Evolutionary conservation across 2,888 invertebrate genomes (phyloP).

Genomic region (Morpho deidamia): DNA sequence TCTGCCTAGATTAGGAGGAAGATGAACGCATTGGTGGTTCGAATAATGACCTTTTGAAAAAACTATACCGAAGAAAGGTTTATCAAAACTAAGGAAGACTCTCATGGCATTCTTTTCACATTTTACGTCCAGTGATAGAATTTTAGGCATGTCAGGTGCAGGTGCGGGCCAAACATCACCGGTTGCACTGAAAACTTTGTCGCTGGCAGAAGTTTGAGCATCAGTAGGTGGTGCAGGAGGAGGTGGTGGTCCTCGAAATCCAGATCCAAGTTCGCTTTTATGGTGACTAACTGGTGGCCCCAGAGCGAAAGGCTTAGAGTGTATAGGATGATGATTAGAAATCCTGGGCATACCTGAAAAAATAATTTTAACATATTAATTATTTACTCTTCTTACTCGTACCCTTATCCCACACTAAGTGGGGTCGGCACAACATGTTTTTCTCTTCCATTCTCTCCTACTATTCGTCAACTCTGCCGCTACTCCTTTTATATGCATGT

Average conservation of each 20-base stretch:
- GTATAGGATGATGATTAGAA: slow-evolving; percentile 72
- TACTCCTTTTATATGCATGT: too few species aligned
- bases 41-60: slow-evolving; percentile 97
- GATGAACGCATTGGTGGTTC: slow-evolving; percentile 93
- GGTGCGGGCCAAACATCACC: slow-evolving; percentile 92
- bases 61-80: slow-evolving; percentile 96
- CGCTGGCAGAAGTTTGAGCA: slow-evolving; percentile 76
- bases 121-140: slow-evolving; percentile 93
- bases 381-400: too few species aligned
- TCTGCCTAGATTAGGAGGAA: slow-evolving; percentile 92
- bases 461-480: too few species aligned
- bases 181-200: slow-evolving; percentile 78
- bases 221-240: slow-evolving; percentile 68
- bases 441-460: too few species aligned
- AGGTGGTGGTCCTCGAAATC: slow-evolving; percentile 86
- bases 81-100: slow-evolving; percentile 95
- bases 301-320: slow-evolving; percentile 66
- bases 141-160: slow-evolving; percentile 94
- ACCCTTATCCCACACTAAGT: too few species aligned
- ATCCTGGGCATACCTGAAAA: slow-evolving; percentile 69
- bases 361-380: neutral
- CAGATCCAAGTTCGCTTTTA: slow-evolving; percentile 70
- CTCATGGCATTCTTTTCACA: slow-evolving; percentile 97
- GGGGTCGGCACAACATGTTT: too few species aligned
- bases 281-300: slow-evolving; percentile 70